These are phyloP conservation scores for Drosophila repletoides DNA, from an alignment of 1,140 invertebrate genomes.

Conservation along the genomic window DNA sequence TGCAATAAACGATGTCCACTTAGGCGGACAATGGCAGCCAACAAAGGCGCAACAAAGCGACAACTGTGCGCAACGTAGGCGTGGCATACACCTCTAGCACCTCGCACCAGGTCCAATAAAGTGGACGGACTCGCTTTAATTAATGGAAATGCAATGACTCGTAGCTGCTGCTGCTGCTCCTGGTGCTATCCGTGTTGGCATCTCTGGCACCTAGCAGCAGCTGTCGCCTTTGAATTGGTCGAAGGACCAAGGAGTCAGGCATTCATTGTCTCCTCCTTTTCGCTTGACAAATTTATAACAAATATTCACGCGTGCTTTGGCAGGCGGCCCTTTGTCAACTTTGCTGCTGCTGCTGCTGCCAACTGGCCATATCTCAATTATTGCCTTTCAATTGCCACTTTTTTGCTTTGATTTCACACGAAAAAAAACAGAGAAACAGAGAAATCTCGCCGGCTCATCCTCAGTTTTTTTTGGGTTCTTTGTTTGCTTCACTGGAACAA, in stretches of 20 bases:
- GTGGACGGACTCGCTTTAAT: constrained; percentile 57
- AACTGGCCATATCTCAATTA: constrained; percentile 54
- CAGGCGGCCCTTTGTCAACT: constrained; percentile 61
- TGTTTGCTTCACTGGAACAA: constrained; percentile 60
- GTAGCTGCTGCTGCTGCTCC: constrained; percentile 21
- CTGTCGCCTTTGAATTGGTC: constrained; percentile 13
- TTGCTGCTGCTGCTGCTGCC: not conserved
- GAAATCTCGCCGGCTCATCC: constrained; percentile 11
- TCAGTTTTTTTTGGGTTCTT: constrained; percentile 3
- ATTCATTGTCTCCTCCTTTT: constrained; percentile 4
- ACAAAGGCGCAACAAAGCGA: constrained; percentile 33
- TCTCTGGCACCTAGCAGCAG: constrained; percentile 28
- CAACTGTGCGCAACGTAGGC: constrained; percentile 48
- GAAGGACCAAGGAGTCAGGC: not conserved
- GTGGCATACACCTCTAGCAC: constrained; percentile 35
- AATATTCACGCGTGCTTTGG: constrained; percentile 80
- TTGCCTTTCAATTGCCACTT: constrained; percentile 69
- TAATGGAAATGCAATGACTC: constrained; percentile 78
- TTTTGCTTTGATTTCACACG: constrained; percentile 56
- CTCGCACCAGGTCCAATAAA: constrained; percentile 60
- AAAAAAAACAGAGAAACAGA: constrained; percentile 28
- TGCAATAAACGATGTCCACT: constrained; percentile 79
- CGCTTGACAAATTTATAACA: constrained; percentile 77
- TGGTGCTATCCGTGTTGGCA: constrained; percentile 47
- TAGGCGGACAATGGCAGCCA: constrained; percentile 56